Base-by-base conservation (phyloP, 2,797 vertebrate genomes). In the Okamejei kenojei region DNA sequence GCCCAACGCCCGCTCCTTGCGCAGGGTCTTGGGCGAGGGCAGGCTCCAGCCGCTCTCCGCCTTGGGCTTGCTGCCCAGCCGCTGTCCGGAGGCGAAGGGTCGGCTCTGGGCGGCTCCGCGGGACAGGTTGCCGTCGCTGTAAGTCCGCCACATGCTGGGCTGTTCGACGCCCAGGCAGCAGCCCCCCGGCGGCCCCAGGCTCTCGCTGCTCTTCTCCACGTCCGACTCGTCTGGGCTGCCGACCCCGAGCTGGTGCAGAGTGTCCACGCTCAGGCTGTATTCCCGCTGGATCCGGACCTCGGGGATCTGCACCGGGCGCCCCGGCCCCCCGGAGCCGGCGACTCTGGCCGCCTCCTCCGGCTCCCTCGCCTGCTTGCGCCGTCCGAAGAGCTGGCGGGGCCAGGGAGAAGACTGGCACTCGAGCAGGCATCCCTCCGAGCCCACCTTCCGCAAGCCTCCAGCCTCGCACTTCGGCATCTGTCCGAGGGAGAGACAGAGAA, bases 121-220 rank as follows among this genome's bases (percentile, higher is more conserved):
- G 68, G 95, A 94, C 94, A 98, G 94, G 94, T 97, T 97, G 77
- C 97, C 94, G 93, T 98, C 97, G 8, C 97, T 98, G 95, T 97
- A 97, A 26, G 97, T 97, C 93, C 97, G 96, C 95, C 94, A 97
- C 90, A 96, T 94, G 21, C 96, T 94, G 5, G 97, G 93, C n/a
- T 21, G 19, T 0, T 94, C 94, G 74, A 96, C 95, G 4, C 93
- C 77, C 0, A 97, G 95, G 19, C 94, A n/a, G 58, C 94, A 45
- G 45, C 45, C 3, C 3, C 45, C 0, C 94, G 94, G 26, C 95
- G 95, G 95, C 0, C 94, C 71, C 61, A 93, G 61, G 68, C 58
- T 32, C 88, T 74, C 58, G 13, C 7, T 23, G 91, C 23, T 3
- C 38, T 32, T 38, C 90, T 93, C 0, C 45, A 35, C 3, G 77